These are phyloP conservation scores for Catharus fuscescens DNA, from an alignment of 2,113 vertebrate genomes.

Conservation along the genomic window DNA sequence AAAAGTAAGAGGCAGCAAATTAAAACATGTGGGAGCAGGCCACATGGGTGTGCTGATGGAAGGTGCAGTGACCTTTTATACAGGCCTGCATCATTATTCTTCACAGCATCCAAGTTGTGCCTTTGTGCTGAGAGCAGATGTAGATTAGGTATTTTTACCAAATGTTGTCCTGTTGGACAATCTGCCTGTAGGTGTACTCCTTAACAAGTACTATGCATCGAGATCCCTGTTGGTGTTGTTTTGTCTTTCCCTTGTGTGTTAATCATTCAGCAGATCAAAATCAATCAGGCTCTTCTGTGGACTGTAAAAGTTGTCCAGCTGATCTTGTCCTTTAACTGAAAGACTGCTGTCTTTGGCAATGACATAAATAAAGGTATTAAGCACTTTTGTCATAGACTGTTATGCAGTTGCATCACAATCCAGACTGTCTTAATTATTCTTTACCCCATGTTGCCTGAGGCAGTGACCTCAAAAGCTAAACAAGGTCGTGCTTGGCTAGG, in stretches of 20 bases:
- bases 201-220: fast-evolving
- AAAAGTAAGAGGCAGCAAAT: background rate
- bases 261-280: background rate
- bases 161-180: background rate
- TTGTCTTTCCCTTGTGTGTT: background rate
- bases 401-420: constrained; percentile 18
- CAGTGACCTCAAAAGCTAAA: background rate
- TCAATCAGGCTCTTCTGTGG: background rate
- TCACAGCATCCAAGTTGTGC: background rate
- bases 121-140: background rate
- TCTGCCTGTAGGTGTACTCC: background rate
- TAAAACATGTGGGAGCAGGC: background rate
- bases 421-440: constrained; percentile 50
- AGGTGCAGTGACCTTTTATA: background rate
- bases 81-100: background rate
- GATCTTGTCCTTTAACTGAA: background rate
- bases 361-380: background rate
- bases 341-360: background rate
- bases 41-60: background rate
- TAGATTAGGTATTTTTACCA: background rate
- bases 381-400: background rate
- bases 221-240: background rate
- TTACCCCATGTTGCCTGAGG: background rate
- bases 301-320: background rate
- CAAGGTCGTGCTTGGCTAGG: background rate